A percentile compares a stretch with the other conserved stretches of the same genome.
phyloP scores from a whole-genome alignment of 2,797 vertebrate species.

The Thaleichthys pacificus region DNA sequence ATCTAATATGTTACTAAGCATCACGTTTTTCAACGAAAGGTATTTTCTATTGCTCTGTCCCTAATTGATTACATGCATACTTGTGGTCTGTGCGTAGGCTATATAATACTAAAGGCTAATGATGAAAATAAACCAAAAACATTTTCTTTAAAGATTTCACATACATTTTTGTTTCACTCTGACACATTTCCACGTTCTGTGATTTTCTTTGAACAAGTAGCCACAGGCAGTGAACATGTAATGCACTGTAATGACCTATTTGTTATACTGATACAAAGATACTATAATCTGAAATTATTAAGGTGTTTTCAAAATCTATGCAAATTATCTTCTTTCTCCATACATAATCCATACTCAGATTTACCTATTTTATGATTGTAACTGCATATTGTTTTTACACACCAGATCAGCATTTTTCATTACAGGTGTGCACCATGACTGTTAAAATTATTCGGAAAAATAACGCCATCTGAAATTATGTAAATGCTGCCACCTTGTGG shows the following conservation, averaged over 20 bases:
- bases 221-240: conserved; percentile 18
- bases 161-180: conserved; percentile 14
- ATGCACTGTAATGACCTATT: too few species aligned
- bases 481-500: conserved; percentile 57
- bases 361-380: too few species aligned
- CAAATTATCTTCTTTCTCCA: too few species aligned
- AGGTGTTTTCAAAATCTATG: conserved; percentile 24
- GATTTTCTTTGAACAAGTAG: conserved; percentile 44
- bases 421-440: too few species aligned
- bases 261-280: too few species aligned
- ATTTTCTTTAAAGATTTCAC: conserved; percentile 26
- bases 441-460: too few species aligned
- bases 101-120: neutral
- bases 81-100: neutral
- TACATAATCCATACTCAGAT: too few species aligned
- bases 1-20: neutral
- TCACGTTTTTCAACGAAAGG: too few species aligned
- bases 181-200: conserved; percentile 30
- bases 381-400: too few species aligned
- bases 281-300: neutral
- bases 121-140: neutral
- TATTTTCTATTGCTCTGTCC: neutral
- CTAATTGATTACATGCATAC: neutral
- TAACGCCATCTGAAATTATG: neutral
- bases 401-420: too few species aligned